Base-by-base conservation (phyloP, 2,113 vertebrate genomes). In the Sceloporus undulatus region DNA sequence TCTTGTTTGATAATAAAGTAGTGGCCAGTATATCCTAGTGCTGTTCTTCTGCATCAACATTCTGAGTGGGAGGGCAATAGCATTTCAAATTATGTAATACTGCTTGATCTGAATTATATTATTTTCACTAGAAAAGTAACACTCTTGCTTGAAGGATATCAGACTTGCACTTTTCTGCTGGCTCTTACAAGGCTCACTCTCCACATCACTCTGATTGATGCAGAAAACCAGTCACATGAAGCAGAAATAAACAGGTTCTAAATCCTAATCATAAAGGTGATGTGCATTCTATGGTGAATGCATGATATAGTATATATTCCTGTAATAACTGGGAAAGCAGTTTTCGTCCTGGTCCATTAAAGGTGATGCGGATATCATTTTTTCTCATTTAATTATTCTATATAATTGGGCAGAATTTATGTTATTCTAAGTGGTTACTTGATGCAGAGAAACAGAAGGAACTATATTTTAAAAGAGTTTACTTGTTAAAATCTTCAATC, bases 401-500 rank as follows among this genome's bases (percentile, higher is more conserved):
- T 29, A 68, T 54, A 83, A 76, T 76, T 68, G 40, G 5, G 0
- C 80, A 21, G 71, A 81, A 79, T 87, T 88, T 83, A 3, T 89
- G 1, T 85, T 85, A 88, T 70, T 54, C 0, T 18, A 82, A 84
- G 5, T 88, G 29, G 54, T 59, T 85, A 85, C 38, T 9, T 73
- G 65, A 18, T 5, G 25, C 65, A 68, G 62, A 54, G 79, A 25
- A 0, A 18, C 0, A 0, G 48, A 65, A 3, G 19, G 59, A 34
- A 0, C 23, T 73, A 1, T 59, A 48, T 85, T 75, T 92, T 82
- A 59, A 3, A 1, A 86, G 42, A 81, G 54, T 80, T 0, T 7
- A 0, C 85, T 85, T 85, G 5, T 86, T 86, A 82, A 75, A 54
- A 87, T 86, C 7, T 82, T 4, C 48, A 82, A 13, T 87, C 91